Conservation (phyloP, 2,888 invertebrate species). For the Syritta pipiens region DNA sequence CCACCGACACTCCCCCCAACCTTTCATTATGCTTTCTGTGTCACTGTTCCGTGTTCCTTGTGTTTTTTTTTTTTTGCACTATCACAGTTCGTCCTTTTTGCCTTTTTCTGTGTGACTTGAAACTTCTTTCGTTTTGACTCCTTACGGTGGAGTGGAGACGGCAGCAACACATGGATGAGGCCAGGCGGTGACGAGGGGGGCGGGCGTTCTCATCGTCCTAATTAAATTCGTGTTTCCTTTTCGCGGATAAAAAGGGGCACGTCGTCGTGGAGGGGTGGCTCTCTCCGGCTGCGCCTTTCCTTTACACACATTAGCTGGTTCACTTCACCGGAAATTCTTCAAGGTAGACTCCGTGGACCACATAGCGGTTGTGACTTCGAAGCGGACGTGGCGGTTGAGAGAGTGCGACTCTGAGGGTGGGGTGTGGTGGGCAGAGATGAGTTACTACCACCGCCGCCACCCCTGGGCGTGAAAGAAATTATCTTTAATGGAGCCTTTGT, state of each 20-base stretch:
- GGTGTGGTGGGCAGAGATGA: no score
- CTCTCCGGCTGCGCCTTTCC: not conserved
- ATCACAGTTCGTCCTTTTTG: slow-evolving; percentile 12
- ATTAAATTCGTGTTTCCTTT: slow-evolving; percentile 50
- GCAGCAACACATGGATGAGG: not conserved
- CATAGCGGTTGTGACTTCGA: slow-evolving; percentile 14
- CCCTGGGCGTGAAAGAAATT: no score
- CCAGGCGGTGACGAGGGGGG: not conserved
- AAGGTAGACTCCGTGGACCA: slow-evolving; percentile 20
- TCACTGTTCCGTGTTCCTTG: slow-evolving; percentile 8
- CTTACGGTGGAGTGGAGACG: not conserved
- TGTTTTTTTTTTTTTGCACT: not conserved
- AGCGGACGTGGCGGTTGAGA: no score
- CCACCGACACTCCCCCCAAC: not conserved
- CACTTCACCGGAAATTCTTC: slow-evolving; percentile 32
- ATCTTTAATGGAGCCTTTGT: no score
- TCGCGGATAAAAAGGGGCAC: slow-evolving; percentile 8
- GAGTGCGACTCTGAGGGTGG: no score
- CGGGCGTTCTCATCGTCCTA: slow-evolving; percentile 38
- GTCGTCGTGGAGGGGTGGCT: not conserved
- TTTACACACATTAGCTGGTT: slow-evolving; percentile 43
- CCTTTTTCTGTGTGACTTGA: slow-evolving; percentile 4
- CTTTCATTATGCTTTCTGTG: slow-evolving; percentile 27
- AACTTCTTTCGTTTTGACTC: slow-evolving; percentile 9
- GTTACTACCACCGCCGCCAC: no score